These are phyloP conservation scores for Sinocyclocheilus rhinocerous DNA, from an alignment of 2,113 vertebrate genomes.

Conservation along the genomic window DNA sequence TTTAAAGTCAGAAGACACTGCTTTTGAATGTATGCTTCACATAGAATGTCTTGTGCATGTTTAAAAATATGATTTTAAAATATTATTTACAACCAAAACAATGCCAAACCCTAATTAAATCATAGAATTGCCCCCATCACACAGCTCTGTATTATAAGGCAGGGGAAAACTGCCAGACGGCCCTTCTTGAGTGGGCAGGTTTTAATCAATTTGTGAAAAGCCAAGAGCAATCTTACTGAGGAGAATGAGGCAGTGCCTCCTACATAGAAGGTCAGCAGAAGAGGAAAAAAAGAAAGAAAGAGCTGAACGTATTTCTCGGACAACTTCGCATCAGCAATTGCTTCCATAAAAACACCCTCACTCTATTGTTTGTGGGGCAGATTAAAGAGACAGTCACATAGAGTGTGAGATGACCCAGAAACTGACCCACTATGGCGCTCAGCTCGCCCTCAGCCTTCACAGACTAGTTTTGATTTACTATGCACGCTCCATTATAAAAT, in stretches of 20 bases:
- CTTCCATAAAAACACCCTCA: conserved; percentile 49
- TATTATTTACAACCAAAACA: conserved; percentile 15
- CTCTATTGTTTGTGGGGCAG: conserved; percentile 56
- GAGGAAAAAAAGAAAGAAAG: not conserved
- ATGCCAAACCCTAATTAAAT: conserved; percentile 46
- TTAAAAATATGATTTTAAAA: conserved; percentile 9
- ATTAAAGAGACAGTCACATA: not conserved
- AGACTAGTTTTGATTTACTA: conserved; percentile 25
- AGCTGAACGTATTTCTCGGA: conserved; percentile 1
- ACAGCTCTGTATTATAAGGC: conserved; percentile 42
- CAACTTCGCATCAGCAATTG: conserved; percentile 53
- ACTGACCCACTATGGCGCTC: conserved; percentile 7
- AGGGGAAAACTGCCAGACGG: conserved; percentile 54
- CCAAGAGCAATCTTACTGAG: conserved; percentile 58
- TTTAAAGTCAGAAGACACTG: not conserved
- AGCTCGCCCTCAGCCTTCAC: not conserved
- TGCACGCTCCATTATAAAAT: conserved; percentile 24
- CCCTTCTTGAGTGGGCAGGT: conserved; percentile 65
- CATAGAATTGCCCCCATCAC: conserved; percentile 37
- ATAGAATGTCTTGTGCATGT: not conserved
- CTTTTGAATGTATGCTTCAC: not conserved
- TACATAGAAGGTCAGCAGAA: conserved; percentile 55
- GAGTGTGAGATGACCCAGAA: not conserved
- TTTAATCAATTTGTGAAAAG: conserved; percentile 72
- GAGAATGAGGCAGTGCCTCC: conserved; percentile 59